Evolutionary conservation across 2,888 invertebrate genomes (phyloP).

Genomic region (Apodemia zela): DNA sequence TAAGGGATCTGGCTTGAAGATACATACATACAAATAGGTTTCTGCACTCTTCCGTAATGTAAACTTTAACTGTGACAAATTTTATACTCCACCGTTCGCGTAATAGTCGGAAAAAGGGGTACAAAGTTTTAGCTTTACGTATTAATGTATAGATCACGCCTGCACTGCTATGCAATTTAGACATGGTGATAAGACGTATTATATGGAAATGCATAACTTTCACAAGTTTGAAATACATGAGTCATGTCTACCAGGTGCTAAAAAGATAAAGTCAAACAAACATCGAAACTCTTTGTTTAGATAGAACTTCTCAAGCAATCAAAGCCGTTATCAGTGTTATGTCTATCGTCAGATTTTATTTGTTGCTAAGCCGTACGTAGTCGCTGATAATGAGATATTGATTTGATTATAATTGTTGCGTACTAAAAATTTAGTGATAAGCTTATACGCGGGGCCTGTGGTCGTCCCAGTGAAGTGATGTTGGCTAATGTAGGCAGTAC

Average conservation of each 20-base stretch:
- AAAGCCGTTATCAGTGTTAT: background rate
- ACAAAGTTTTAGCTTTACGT: no score
- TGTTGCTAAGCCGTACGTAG: conserved; percentile 10
- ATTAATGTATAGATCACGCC: no score
- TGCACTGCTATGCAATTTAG: no score
- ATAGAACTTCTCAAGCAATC: conserved; percentile 1
- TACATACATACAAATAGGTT: no score
- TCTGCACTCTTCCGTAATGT: no score
- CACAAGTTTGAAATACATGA: background rate
- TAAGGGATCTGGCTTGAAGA: no score
- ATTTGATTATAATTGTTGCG: conserved; percentile 22
- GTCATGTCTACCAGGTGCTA: background rate
- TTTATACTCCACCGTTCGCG: no score
- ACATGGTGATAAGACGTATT: no score
- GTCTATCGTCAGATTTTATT: background rate
- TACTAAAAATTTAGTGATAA: conserved; percentile 29
- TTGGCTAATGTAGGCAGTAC: conserved; percentile 47
- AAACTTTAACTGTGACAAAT: no score
- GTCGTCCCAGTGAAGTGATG: conserved; percentile 40
- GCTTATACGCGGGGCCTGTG: conserved; percentile 24
- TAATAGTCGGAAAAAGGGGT: no score
- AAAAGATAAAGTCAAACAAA: background rate
- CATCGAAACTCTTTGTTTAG: background rate
- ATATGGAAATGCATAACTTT: background rate
- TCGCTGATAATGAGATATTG: conserved; percentile 19